A percentile compares a stretch with the other conserved stretches of the same genome.
These are phyloP conservation scores for Yponomeuta plumbellus DNA, from an alignment of 2,888 invertebrate species.

Conservation along the genomic window DNA sequence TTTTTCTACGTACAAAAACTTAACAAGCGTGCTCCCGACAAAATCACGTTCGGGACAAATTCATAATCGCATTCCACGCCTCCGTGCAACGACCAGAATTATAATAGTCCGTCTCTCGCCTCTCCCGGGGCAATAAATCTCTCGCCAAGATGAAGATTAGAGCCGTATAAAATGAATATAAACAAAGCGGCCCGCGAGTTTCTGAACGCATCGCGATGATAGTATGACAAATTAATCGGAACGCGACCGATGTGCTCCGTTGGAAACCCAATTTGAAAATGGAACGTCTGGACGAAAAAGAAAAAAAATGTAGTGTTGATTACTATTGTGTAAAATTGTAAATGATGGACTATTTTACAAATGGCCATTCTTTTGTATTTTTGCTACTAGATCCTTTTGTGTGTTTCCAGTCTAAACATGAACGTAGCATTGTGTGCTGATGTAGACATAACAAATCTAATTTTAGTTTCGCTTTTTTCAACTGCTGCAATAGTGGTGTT, in stretches of 20 bases:
- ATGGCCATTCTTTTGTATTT: background rate
- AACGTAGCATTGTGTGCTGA: background rate
- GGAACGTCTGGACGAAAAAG: conserved; percentile 37
- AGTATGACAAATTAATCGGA: conserved; percentile 61
- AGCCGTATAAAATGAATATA: conserved; percentile 17
- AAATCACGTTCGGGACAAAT: conserved; percentile 21
- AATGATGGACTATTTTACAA: background rate
- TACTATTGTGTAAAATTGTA: background rate
- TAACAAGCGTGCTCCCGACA: conserved; percentile 16
- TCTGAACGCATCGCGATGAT: conserved; percentile 43
- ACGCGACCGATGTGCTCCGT: conserved; percentile 32
- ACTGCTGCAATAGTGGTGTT: background rate
- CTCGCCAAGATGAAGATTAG: conserved; percentile 46
- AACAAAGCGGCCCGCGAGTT: conserved; percentile 17
- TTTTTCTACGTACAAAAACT: conserved; percentile 3
- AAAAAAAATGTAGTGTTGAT: background rate
- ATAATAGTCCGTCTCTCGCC: conserved; percentile 27
- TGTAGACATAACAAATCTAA: conserved; percentile 4
- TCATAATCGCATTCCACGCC: conserved; percentile 38
- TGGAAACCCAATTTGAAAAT: conserved; percentile 46
- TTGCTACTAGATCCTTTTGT: background rate
- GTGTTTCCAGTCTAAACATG: background rate
- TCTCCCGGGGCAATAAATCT: conserved; percentile 49
- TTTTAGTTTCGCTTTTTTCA: background rate
- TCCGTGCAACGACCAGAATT: conserved; percentile 30